Evolutionary conservation across 2,113 vertebrate genomes (phyloP).

Genomic region (Austrofundulus limnaeus): DNA sequence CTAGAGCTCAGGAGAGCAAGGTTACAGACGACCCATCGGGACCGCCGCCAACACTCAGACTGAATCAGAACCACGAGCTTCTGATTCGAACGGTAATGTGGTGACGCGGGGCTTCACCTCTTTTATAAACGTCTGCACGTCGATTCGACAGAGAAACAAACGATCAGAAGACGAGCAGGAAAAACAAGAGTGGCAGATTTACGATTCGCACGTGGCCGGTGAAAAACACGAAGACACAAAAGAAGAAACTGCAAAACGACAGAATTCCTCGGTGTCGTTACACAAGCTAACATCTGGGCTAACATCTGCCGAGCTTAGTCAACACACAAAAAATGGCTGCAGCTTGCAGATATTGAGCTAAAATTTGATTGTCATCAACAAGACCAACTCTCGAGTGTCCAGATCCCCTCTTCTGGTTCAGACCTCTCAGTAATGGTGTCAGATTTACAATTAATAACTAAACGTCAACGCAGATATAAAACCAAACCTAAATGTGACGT

Average conservation of each 20-base stretch:
- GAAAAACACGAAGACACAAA: not conserved
- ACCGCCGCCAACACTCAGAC: constrained; percentile 39
- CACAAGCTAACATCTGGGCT: too few relatives aligned
- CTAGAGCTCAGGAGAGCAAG: constrained; percentile 61
- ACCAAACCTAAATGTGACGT: too few relatives aligned
- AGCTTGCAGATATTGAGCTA: not conserved
- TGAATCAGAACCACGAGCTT: constrained; percentile 44
- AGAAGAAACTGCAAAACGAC: not conserved
- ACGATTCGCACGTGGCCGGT: constrained; percentile 1
- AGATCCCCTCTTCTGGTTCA: too few relatives aligned
- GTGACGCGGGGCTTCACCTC: constrained; percentile 23
- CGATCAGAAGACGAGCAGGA: constrained; percentile 26
- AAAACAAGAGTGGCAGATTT: constrained; percentile 6
- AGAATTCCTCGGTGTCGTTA: not conserved
- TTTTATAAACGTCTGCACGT: constrained; percentile 10
- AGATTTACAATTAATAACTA: too few relatives aligned
- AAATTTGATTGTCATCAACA: too few relatives aligned
- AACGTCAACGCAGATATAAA: too few relatives aligned
- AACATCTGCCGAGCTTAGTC: not conserved
- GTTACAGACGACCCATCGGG: constrained; percentile 34
- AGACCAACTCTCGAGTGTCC: too few relatives aligned
- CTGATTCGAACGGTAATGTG: constrained; percentile 15
- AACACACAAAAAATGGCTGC: not conserved
- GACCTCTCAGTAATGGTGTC: too few relatives aligned
- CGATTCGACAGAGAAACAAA: constrained; percentile 1